Percentiles rank a stretch among this genome's conserved stretches.
phyloP scores from a whole-genome alignment of 2,888 invertebrate species.

The Caenorhabditis auriculariae region DNA sequence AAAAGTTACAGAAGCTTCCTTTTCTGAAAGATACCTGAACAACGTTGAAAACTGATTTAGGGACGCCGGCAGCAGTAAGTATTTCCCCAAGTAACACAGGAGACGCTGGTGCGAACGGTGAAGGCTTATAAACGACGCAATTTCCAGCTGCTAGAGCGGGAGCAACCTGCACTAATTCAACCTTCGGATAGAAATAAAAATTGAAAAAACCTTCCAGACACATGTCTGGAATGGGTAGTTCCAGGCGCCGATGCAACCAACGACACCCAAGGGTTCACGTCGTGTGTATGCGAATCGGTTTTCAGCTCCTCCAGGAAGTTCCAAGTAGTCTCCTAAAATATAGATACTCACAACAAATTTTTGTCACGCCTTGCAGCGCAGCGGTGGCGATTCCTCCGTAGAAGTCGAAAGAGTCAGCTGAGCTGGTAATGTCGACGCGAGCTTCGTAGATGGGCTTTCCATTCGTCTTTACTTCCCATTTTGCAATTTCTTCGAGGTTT shows the following conservation, averaged over 20 bases:
- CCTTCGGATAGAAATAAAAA: background rate
- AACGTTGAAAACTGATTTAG: constrained; percentile 69
- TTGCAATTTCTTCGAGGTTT: constrained; percentile 64
- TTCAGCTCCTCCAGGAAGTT: constrained; percentile 44
- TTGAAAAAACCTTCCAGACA: constrained; percentile 53
- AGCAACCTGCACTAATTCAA: constrained; percentile 47
- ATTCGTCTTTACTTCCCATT: constrained; percentile 66
- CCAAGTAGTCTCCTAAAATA: constrained; percentile 44
- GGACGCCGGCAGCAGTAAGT: constrained; percentile 68
- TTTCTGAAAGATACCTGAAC: constrained; percentile 65
- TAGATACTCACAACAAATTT: background rate
- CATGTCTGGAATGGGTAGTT: constrained; percentile 61
- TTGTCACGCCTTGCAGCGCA: constrained; percentile 12
- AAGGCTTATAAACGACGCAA: constrained; percentile 70
- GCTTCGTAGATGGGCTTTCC: constrained; percentile 71
- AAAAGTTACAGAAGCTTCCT: background rate
- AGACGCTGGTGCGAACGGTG: constrained; percentile 69
- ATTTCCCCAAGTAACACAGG: constrained; percentile 69
- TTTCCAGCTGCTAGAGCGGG: constrained; percentile 70
- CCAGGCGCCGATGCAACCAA: constrained; percentile 61
- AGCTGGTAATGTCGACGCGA: constrained; percentile 67
- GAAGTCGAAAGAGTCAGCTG: constrained; percentile 69
- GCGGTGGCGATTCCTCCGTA: constrained; percentile 65
- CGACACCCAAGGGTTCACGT: constrained; percentile 58
- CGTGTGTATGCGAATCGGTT: constrained; percentile 57